Base-by-base conservation (phyloP, 2,113 vertebrate species). In the Deroptyus accipitrinus region DNA sequence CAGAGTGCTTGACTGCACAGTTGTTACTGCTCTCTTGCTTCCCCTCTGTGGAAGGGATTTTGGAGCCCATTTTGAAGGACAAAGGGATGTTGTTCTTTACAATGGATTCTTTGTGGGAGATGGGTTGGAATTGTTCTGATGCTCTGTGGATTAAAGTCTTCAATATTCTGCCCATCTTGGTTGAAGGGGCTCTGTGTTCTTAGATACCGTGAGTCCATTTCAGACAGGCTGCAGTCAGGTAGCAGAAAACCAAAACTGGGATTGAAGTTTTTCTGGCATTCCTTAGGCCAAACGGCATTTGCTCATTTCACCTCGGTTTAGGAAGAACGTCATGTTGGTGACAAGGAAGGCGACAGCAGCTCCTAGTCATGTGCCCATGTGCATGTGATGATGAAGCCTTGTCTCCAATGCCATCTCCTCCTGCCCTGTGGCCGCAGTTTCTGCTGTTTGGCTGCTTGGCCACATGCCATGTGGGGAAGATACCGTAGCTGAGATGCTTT, bases 71-170 rank as follows among this genome's bases (percentile, higher is more conserved):
- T 62, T 78, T 44, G 46, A 67, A 52, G 83, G 69, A 94, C 91
- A 94, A 85, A 86, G 88, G 42, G 88, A 19, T 94, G 91, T 64
- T 97, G 94, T 96, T 94, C 87, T 74, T 54, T 73, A 92, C 85
- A 93, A 46, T 73, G 79, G 67, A 11, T 86, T 79, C 87, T 76
- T 95, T 96, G 83, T 96, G 73, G 83, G 79, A 77, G 59, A 87
- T 89, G 89, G 49, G 62, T 31, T 92, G 89, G 57, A 41, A 66
- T 94, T 92, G 81, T 88, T 82, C 35, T 92, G 81, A 17, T 1
- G 1, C 77, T 87, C 39, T 17, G 48, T 77, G 77, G 80, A 84
- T 88, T 77, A 13, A 73, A 86, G 55, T 84, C 55, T 75, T 67
- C 80, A 51, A 3, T 91, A 23, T 72, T 92, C 31, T 70, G 63